Evolutionary conservation across 2,797 vertebrate genomes (phyloP).

Genomic region (Mormyrus hasselquistii): DNA sequence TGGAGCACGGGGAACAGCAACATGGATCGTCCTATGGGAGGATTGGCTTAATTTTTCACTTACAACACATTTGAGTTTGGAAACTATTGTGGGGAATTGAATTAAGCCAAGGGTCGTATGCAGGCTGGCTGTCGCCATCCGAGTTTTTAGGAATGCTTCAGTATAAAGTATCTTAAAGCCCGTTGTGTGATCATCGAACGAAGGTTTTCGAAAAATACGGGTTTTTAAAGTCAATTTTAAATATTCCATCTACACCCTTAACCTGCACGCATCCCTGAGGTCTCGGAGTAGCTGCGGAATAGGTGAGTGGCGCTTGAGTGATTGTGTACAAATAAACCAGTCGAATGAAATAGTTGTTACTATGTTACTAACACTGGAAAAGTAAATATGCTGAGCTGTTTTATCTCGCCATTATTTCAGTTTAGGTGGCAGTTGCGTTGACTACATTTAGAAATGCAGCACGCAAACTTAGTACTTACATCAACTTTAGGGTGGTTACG

Average conservation of each 20-base stretch:
- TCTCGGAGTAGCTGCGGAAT: slow-evolving; percentile 44
- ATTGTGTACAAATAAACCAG: background rate
- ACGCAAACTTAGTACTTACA: background rate
- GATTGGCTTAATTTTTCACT: slow-evolving; percentile 27
- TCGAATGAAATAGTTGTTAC: background rate
- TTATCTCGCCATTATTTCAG: background rate
- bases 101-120: background rate
- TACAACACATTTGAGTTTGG: background rate
- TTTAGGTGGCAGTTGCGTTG: background rate
- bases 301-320: slow-evolving; percentile 48
- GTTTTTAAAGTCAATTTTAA: background rate
- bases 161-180: slow-evolving; percentile 50
- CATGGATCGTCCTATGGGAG: slow-evolving; percentile 21
- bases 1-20: background rate
- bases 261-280: slow-evolving; percentile 1
- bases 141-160: background rate
- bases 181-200: background rate
- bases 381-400: background rate
- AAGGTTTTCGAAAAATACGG: background rate
- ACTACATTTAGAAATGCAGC: background rate
- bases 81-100: background rate
- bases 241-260: background rate
- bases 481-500: background rate
- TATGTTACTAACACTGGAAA: background rate
- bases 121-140: background rate